Conservation (phyloP, 2,888 invertebrate species). For the Noctua janthe region DNA sequence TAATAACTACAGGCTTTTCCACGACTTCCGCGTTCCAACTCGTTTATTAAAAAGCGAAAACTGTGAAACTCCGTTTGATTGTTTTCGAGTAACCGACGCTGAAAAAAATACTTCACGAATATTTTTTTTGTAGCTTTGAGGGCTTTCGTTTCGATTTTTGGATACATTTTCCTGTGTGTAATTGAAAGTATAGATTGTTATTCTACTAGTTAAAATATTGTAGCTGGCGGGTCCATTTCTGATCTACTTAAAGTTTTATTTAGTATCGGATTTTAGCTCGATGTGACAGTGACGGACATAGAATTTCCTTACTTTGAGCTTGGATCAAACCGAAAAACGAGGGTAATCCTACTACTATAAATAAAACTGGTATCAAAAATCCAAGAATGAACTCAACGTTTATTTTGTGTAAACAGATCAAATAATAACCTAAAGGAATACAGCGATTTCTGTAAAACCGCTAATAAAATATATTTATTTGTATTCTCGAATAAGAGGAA, state of each 20-base stretch:
- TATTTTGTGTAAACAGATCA: constrained; percentile 16
- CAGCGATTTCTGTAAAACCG: constrained; percentile 8
- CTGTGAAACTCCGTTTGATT: constrained; percentile 53
- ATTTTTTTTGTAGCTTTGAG: constrained; percentile 40
- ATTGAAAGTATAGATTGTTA: constrained; percentile 14
- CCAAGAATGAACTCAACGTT: neutral
- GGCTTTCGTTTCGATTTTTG: constrained; percentile 26
- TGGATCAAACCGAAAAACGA: neutral
- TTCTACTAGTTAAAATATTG: constrained; percentile 6
- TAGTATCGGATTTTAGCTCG: neutral
- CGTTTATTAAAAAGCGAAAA: constrained; percentile 56
- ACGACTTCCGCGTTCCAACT: constrained; percentile 29
- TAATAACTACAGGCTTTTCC: constrained; percentile 42
- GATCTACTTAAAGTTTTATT: neutral
- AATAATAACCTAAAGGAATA: constrained; percentile 8
- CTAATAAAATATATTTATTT: constrained; percentile 32
- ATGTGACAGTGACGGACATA: neutral
- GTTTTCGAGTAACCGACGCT: constrained; percentile 42
- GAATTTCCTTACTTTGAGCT: neutral
- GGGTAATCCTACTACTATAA: neutral
- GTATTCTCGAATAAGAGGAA: constrained; percentile 24
- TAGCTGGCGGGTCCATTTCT: neutral
- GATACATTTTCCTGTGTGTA: constrained; percentile 2
- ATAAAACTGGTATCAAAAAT: neutral
- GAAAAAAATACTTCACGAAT: constrained; percentile 34